Conservation (phyloP, 2,888 invertebrate species). For the Lochmaea capreae region DNA sequence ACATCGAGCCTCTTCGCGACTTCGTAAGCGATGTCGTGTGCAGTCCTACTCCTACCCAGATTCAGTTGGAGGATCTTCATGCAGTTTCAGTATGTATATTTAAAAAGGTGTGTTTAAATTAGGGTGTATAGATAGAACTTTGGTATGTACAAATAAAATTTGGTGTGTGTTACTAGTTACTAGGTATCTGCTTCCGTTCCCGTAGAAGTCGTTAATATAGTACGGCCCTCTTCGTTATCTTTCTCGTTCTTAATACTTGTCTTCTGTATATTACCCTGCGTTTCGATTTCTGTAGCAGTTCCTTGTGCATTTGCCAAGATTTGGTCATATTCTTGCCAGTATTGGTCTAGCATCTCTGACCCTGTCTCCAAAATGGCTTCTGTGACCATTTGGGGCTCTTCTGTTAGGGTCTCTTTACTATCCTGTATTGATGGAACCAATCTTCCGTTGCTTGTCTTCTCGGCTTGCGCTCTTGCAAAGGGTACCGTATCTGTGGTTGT, state of each 20-base stretch:
- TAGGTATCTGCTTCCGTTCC: neutral
- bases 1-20: no score
- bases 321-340: neutral
- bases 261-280: neutral
- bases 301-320: neutral
- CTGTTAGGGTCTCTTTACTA: neutral
- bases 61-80: no score
- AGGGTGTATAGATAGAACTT: no score
- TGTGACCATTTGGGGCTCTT: neutral
- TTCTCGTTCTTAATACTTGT: no score
- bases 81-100: no score
- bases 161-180: neutral
- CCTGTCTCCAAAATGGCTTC: no score
- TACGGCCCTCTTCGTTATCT: no score
- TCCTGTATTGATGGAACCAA: neutral
- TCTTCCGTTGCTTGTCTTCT: neutral
- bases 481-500: neutral
- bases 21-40: no score
- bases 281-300: neutral
- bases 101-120: no score
- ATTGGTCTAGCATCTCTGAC: neutral
- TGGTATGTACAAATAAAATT: no score
- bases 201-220: no score
- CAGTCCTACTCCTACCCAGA: no score
- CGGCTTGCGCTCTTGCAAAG: neutral